Evolutionary conservation across 2,888 invertebrate species (phyloP), one percentile per base, ranked within the genome.

Genomic region (Diarsia rubi): DNA sequence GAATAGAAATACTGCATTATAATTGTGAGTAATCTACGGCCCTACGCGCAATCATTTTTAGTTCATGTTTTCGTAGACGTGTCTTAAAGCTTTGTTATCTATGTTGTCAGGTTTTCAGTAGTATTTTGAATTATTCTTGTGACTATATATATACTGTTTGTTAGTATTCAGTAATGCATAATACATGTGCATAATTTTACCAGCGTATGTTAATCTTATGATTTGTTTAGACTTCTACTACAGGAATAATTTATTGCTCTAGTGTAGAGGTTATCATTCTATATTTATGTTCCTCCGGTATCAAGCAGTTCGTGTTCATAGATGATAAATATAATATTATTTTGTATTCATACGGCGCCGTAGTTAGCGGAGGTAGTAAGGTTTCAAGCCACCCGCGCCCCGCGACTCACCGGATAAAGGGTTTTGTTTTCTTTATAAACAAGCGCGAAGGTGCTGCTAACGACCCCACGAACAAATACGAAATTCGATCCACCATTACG

Each of bases 401-500:
- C 85, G 82, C 86, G 75, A 74, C 81, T 83, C 80, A 78, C 84
- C 87, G 89, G 89, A 91, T 90, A 92, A 94, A 95, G 94, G 95
- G 95, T 94, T 95, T 94, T 96, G 95, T 96, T 96, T 96, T 96
- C 95, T 95, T 96, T 95, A 95, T 94, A 95, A 95, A 95, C 95
- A 96, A 94, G 91, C 93, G 92, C 91, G 94, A 94, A 96, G 96
- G 96, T 95, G 95, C 94, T 93, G 95, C 92, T 96, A 96, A 96
- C 95, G 95, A 96, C 95, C 95, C 95, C 92, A 92, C 92, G 94
- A 95, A 96, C 95, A 96, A 96, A 96, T 95, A 96, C 95, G 95
- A 96, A 96, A 96, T 96, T 96, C 95, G 95, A 96, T 96, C 95
- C 94, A 91, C 95, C 93, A 96, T 96, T 95, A 95, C 95, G 94